Evolutionary conservation across 2,888 invertebrate species (phyloP), one percentile per base, ranked within the genome.

Genomic region (Drosophila buzzatii): DNA sequence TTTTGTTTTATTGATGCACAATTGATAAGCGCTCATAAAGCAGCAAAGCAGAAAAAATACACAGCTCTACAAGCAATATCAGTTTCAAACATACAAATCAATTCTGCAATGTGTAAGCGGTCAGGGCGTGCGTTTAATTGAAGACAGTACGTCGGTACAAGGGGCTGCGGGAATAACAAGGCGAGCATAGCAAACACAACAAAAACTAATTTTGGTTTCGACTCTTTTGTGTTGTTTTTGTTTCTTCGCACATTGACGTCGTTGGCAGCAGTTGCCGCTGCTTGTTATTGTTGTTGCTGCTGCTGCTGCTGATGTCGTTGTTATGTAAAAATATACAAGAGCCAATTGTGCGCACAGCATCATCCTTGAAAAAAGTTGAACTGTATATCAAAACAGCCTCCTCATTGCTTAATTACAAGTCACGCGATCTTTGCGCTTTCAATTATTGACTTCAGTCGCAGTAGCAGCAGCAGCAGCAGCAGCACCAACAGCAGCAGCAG

Each of bases 1-100:
- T 64, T 60, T 65, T 72, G 73, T 68, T 79, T 70, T 79, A 79
- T 79, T 79, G 79, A 81, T 79, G 69, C 64, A 67, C 70, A 61
- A 59, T 73, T 79, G 79, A 79, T 79, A 79, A 79, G 82, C 55
- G 67, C 20, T 20, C 57, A 69, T 67, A 61, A 63, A 41, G 52
- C n/a, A 33, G 56, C 6, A 33, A 20, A 31, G 3, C 12, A 20
- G 12, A 18, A 31, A 61, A 69, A 64, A 31, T 44, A 68, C 58
- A 56, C 41, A 59, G 47, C 23, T 23, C 51, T 16, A 62, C 37
- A 39, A 42, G 14, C 37, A 35, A 66, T 51, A 58, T 62, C 53
- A 60, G 35, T 27, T 39, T 67, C 20, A 58, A 55, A 47, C 51
- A 61, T 10, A 55, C 27, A 64, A 73, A 72, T 64, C 60, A 49